These are phyloP conservation scores for Alauda arvensis DNA, from an alignment of 2,797 vertebrate species.

Conservation along the genomic window DNA sequence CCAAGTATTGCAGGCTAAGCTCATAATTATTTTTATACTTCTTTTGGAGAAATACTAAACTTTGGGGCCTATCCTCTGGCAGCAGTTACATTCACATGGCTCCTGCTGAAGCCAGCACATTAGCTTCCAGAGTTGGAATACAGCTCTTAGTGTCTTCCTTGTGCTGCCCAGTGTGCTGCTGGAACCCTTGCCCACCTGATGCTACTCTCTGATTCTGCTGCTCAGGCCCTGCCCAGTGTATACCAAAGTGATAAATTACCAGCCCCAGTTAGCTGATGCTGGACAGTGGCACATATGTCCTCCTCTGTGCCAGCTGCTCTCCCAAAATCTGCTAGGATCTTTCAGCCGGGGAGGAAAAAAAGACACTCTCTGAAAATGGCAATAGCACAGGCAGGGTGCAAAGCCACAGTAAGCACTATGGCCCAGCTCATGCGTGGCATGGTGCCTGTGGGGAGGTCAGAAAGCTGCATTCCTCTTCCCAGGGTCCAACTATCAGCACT, in stretches of 20 bases:
- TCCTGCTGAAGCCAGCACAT: not conserved
- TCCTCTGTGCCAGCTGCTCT: not conserved
- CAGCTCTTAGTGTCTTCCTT: not conserved
- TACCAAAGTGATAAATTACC: not conserved
- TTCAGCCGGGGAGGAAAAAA: not conserved
- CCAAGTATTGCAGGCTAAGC: not conserved
- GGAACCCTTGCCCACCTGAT: not conserved
- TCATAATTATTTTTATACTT: conserved; percentile 15
- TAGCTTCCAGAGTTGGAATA: not conserved
- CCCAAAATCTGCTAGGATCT: not conserved
- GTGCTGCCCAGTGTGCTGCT: not conserved
- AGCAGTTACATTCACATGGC: not conserved
- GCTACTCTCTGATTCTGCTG: not conserved
- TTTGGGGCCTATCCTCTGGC: not conserved
- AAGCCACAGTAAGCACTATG: rapidly evolving
- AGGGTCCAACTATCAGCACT: rapidly evolving
- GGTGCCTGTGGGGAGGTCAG: rapidly evolving
- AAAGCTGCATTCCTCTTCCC: not conserved
- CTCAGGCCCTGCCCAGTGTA: not conserved
- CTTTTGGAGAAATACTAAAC: not conserved
- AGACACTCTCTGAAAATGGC: not conserved
- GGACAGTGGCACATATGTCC: rapidly evolving
- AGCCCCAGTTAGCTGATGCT: not conserved
- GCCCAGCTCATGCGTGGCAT: rapidly evolving
- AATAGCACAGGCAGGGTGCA: not conserved